Base-by-base conservation (phyloP, 2,888 invertebrate species). In the Choreutis nemorana region DNA sequence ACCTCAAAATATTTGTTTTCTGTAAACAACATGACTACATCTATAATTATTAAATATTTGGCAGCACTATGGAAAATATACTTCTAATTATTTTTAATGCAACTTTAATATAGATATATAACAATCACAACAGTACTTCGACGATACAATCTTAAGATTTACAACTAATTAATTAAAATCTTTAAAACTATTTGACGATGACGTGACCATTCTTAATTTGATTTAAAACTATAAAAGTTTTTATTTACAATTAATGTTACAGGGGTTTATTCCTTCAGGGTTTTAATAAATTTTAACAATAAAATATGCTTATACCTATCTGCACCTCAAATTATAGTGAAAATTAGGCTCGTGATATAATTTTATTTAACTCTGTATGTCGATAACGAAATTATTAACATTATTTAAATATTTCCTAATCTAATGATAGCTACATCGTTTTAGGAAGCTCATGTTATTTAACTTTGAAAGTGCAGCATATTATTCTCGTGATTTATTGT, bases 21-120 rank as follows among this genome's bases (percentile, higher is more conserved):
- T 64, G 58, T 70, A 66, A 72, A 71, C 66, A 72, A 67, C 65
- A 50, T 64, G 54, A 65, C 75, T 79, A 79, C 71, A 57, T 54
- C 72, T 77, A 77, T 65, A 64, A 67, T 63, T 56, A 60, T 63
- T 64, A 62, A 67, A 68, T 68, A 61, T 80, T 80, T 80, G 80
- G 80, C 80, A 79, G 79, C 80, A 54, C 80, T 80, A 80, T 78
- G 71, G 77, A 79, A 80, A 79, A 80, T 80, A 80, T 78, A 73
- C 47, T 63, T 72, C 75, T 77, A 60, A 52, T 58, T 71, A 67
- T 59, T 56, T 27, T 28, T 61, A 77, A 77, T 73, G 72, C 73
- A 73, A 77, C 66, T 71, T 75, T 53, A 63, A 66, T 71, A 70
- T 64, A 50, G 46, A 39, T 34, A 35, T 41, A 58, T 72, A 75